Base-by-base conservation (phyloP, 2,797 vertebrate species). In the Phataginus tetradactyla region DNA sequence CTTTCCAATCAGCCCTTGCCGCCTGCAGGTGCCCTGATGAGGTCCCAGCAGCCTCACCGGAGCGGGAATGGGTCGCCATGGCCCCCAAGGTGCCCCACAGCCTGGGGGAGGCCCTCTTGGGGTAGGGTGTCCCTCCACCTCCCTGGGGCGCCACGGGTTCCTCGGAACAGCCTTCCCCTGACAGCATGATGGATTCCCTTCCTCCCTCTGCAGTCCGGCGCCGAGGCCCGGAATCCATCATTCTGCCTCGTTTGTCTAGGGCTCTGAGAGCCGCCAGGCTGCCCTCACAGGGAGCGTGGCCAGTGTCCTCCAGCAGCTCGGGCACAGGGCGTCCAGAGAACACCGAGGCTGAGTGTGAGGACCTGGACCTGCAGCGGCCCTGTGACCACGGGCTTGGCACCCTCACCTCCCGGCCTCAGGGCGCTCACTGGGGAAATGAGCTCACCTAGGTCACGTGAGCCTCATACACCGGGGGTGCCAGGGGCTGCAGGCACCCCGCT, bases 171-270 rank as follows among this genome's bases (percentile, higher is more conserved):
- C 85, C 86, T 94, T 86, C 72, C 34, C 37, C 25, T 64, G 72
- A 85, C 81, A 78, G 81, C 37, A 57, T 45, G 59, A 88, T 23
- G 5, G 20, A 88, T 90, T 63, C 53, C 55, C n/a, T 69, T 51
- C 59, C 69, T 55, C 29, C 85, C 71, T 66, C 71, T 0, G 5
- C 53, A 89, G 89, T 49, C 55, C 18, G 29, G 91, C 34, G 8
- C 63, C 20, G 39, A 20, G 45, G 93, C 61, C 93, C 69, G 45
- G 90, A 86, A 93, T 79, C 86, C 59, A 84, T 95, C 96, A 80
- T 91, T 51, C 57, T 0, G 0, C 12, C 39, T 42, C 34, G 5
- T 55, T 71, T 84, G 86, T 93, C 64, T 79, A 45, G 23, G 63
- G 32, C 59, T 64, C 80, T 5, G 25, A n/a, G 0, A 34, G 75